Evolutionary conservation across 2,888 invertebrate species (phyloP), one percentile per base, ranked within the genome.

Genomic region (Synergus japonicus): DNA sequence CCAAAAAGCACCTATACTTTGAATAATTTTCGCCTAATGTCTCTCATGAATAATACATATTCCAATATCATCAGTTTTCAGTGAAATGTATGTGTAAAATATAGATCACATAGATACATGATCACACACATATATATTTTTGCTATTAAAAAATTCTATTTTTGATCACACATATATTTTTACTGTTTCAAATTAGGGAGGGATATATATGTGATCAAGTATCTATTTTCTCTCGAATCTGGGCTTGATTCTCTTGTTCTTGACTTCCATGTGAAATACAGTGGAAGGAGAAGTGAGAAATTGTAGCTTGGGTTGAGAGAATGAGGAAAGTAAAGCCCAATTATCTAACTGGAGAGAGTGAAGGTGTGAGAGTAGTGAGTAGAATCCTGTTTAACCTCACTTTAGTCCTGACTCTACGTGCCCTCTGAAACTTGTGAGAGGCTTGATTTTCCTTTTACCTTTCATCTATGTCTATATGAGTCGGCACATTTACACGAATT

Each of bases 321-420:
- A 54, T n/a, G n/a, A 54, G 54, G 54, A 7, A 54, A 54, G n/a
- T 54, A 54, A 54, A 77, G 77, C 79, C 76, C 76, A 79, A 79
- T 79, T 79, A 79, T 79, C 79, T 79, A 60, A 67, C 79, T 76
- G 15, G 44, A 44, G 63, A 66, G 76, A 76, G 54, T 54, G 8
- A n/a, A n/a, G n/a, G 54, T 54, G 8, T 41, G 76, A 76, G 76
- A 76, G 76, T 46, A 41, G 79, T 67, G 76, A 79, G 79, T 67
- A 76, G 67, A 76, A 79, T 79, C 66, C 79, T 79, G 67, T 76
- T 76, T 67, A 76, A 79, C 76, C 76, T 46, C 79, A 66, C 76
- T 76, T 79, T 76, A 79, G 76, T 18, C 76, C 54, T 64, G 49
- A 79, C 76, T 79, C 65, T 65, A 76, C 67, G 76, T 76, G 79